Evolutionary conservation across 2,113 vertebrate species (phyloP).

Genomic region (Caranx melampygus): DNA sequence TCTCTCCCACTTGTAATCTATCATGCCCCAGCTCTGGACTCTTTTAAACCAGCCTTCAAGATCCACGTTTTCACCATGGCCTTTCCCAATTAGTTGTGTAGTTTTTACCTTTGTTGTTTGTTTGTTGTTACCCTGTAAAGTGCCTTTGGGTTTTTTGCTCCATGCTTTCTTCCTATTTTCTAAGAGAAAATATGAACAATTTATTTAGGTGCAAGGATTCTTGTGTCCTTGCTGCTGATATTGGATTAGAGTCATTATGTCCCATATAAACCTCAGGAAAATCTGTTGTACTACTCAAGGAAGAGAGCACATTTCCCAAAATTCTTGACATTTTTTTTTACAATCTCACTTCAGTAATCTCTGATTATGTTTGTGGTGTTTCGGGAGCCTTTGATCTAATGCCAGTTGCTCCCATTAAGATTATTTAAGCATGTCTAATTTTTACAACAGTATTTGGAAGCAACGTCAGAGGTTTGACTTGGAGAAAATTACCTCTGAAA

Average conservation of each 20-base stretch:
- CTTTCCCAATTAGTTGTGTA: no score
- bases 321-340: background rate
- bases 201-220: background rate
- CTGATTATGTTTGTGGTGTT: background rate
- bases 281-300: background rate
- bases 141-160: background rate
- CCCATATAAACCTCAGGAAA: background rate
- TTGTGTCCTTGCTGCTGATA: background rate
- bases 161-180: background rate
- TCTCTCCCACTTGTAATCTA: no score
- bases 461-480: background rate
- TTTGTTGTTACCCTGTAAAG: no score
- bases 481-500: background rate
- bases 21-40: no score
- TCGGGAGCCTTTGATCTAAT: background rate
- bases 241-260: background rate
- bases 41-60: no score
- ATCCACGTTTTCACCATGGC: no score
- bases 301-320: background rate
- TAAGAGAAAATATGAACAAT: background rate
- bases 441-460: background rate
- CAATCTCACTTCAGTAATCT: background rate
- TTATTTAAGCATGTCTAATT: background rate
- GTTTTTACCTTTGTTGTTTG: no score
- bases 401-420: background rate